These are phyloP conservation scores for Emys orbicularis DNA, from an alignment of 2,797 vertebrate genomes.

Conservation along the genomic window DNA sequence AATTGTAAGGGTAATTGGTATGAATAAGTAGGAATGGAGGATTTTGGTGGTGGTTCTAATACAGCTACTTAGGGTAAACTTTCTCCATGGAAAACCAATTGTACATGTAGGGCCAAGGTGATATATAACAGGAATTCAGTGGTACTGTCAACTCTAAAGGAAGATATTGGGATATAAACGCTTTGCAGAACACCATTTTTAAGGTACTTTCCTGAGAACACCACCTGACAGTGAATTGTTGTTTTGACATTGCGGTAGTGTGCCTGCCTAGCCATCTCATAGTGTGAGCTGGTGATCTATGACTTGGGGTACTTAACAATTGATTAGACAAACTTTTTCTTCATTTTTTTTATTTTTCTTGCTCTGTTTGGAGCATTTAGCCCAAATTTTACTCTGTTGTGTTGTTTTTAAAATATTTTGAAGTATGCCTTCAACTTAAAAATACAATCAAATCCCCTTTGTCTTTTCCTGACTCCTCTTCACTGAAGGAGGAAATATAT, in stretches of 20 bases:
- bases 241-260: not conserved
- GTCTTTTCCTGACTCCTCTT: not conserved
- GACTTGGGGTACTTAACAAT: not conserved
- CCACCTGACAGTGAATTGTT: not conserved
- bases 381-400: not conserved
- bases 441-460: not conserved
- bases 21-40: not conserved
- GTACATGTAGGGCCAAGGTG: not conserved
- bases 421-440: not conserved
- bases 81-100: not conserved
- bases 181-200: not conserved
- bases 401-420: not conserved
- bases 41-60: not conserved
- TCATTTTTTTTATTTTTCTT: not conserved
- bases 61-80: not conserved
- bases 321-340: not conserved
- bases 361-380: not conserved
- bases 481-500: not conserved
- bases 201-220: not conserved
- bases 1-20: slow-evolving; percentile 2
- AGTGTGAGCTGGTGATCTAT: not conserved
- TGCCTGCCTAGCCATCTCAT: not conserved
- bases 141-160: not conserved
- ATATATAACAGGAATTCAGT: not conserved
- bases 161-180: not conserved